Conservation (phyloP, 2,113 vertebrate species). For the Amia ocellicauda region DNA sequence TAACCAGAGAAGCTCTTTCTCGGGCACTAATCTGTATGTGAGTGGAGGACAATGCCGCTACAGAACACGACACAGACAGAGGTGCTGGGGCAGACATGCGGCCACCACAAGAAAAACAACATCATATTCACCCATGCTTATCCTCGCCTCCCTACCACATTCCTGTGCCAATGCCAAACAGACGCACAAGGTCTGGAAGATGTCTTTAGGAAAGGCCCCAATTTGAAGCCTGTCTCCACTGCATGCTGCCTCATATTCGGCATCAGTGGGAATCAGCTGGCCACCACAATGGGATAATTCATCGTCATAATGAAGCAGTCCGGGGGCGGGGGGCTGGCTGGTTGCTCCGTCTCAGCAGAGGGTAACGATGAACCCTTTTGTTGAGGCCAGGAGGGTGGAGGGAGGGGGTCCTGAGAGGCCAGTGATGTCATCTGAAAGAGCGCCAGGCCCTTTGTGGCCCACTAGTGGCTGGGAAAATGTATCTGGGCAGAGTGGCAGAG, state of each 20-base stretch:
- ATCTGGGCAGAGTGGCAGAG: slow-evolving; percentile 53
- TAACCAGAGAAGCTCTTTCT: too few relatives aligned
- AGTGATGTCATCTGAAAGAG: slow-evolving; percentile 63
- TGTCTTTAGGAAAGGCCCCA: too few relatives aligned
- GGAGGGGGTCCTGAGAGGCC: slow-evolving; percentile 45
- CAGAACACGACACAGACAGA: too few relatives aligned
- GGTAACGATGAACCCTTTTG: slow-evolving; percentile 15
- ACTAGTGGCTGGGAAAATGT: slow-evolving; percentile 55
- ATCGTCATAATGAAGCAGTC: slow-evolving; percentile 59
- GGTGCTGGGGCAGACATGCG: too few relatives aligned
- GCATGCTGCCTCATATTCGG: slow-evolving; percentile 39
- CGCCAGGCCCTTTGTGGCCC: slow-evolving; percentile 47
- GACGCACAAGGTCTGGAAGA: too few relatives aligned
- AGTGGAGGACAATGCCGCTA: too few relatives aligned
- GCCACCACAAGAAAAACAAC: too few relatives aligned
- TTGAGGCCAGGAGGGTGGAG: slow-evolving; percentile 35
- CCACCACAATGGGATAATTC: slow-evolving; percentile 58
- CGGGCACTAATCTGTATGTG: too few relatives aligned
- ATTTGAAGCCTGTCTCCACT: too few relatives aligned
- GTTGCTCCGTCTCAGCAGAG: slow-evolving; percentile 22
- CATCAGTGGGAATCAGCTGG: slow-evolving; percentile 11
- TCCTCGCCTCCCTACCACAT: too few relatives aligned
- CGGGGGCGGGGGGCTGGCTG: slow-evolving; percentile 7
- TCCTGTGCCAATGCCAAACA: too few relatives aligned
- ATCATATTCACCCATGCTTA: too few relatives aligned